A percentile compares a stretch with the other conserved stretches of the same genome.
phyloP scores from a whole-genome alignment of 2,888 invertebrate species.

The Chaitophorus viminalis region DNA sequence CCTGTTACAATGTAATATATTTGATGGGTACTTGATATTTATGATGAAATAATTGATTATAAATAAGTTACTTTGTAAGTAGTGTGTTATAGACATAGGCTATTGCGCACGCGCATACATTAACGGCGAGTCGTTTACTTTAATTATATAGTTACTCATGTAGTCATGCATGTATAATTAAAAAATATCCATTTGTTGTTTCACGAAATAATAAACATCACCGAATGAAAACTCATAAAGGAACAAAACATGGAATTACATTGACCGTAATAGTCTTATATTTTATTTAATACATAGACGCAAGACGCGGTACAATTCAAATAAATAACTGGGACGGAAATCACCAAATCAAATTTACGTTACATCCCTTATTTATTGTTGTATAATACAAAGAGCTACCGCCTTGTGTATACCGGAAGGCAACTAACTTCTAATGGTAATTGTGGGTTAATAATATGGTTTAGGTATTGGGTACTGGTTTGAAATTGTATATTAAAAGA shows the following conservation, averaged over 20 bases:
- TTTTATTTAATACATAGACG: background rate
- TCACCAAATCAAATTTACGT: conserved; percentile 1
- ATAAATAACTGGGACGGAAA: conserved; percentile 18
- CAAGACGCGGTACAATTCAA: background rate
- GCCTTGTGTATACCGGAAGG: conserved; percentile 27
- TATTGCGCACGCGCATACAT: no score
- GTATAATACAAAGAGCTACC: conserved; percentile 11
- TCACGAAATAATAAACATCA: background rate
- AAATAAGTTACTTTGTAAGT: no score
- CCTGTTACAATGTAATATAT: no score
- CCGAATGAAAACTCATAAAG: background rate
- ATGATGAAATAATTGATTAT: no score
- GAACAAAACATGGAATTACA: background rate
- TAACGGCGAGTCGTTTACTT: no score
- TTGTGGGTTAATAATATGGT: conserved; percentile 29
- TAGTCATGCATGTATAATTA: no score
- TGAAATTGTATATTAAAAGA: conserved; percentile 4
- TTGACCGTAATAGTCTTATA: background rate
- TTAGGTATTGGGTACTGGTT: conserved; percentile 3
- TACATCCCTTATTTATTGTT: conserved; percentile 36
- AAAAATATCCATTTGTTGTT: background rate
- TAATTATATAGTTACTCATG: no score
- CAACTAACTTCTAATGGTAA: background rate
- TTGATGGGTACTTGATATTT: no score
- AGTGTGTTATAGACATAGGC: no score